Evolutionary conservation across 2,888 invertebrate genomes (phyloP), one percentile per base, ranked within the genome.

Genomic region (Rutpela maculata): DNA sequence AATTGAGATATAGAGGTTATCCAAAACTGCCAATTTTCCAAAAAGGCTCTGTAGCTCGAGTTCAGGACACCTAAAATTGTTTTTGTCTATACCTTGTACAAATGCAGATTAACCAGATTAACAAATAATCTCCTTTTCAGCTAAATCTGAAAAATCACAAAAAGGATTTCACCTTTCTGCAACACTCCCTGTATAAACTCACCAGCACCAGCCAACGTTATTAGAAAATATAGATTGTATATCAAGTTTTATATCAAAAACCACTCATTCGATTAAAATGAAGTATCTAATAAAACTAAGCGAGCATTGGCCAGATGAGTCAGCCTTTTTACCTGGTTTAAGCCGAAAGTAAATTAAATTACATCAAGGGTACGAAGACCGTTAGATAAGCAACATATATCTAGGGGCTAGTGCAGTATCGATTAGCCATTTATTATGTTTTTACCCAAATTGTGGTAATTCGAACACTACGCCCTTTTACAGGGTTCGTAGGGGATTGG

Each of bases 181-280:
- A 35, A 35, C 9, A 0, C 31, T 35, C 31, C 31, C 31, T 35
- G 31, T 35, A 35, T 35, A 35, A 35, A 7, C 9, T 35, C 31
- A 6, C 31, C 7, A 35, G 9, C 31, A 9, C 31, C 9, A 35
- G 31, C 31, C 31, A 35, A 6, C 31, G 31, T 35, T 35, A 35
- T 50, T 50, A 50, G 43, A 43, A 43, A 43, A 43, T 43, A 50
- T 50, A n/a, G 50, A 50, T 50, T n/a, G n/a, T n/a, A n/a, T 50
- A 50, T 50, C 50, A 50, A 12, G 50, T 1, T 26, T 50, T 50
- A 50, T 50, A 50, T 50, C 15, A 50, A 50, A 50, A 50, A 5
- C n/a, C 50, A 50, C 50, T 50, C 50, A 50, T 50, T 50, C 50
- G 50, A 50, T 50, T 50, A 50, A 50, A 50, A 50, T 50, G n/a